Conservation (phyloP, 2,797 vertebrate genomes). For the Momotus momota region DNA sequence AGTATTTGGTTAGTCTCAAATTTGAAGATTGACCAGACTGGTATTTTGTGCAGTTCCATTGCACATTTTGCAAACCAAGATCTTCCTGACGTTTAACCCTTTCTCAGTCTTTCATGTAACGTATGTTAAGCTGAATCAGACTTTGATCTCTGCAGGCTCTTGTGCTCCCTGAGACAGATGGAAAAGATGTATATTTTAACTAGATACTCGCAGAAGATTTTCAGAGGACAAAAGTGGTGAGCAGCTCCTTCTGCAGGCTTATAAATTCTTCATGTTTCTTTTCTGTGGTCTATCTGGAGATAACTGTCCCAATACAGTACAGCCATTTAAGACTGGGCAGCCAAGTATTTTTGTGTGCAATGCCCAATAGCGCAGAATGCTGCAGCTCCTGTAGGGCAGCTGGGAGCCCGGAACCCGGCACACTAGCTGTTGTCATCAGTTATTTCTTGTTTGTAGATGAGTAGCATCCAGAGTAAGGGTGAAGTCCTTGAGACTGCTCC, state of each 20-base stretch:
- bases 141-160: background rate
- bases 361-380: accelerated
- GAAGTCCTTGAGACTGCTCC: background rate
- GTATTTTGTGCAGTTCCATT: background rate
- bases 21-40: background rate
- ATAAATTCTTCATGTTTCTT: background rate
- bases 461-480: background rate
- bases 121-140: background rate
- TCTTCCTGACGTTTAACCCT: background rate
- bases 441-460: background rate
- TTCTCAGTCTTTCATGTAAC: background rate
- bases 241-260: background rate
- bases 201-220: background rate
- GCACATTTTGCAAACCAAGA: background rate
- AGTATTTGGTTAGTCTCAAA: background rate
- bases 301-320: background rate
- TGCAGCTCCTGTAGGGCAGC: accelerated
- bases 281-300: background rate
- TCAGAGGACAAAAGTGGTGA: background rate
- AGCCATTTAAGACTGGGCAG: background rate
- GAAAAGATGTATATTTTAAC: background rate
- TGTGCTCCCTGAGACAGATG: background rate
- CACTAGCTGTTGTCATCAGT: background rate
- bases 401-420: background rate
- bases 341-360: background rate